Conservation (phyloP, 1,140 invertebrate genomes). For the Eufriesea mexicana region DNA sequence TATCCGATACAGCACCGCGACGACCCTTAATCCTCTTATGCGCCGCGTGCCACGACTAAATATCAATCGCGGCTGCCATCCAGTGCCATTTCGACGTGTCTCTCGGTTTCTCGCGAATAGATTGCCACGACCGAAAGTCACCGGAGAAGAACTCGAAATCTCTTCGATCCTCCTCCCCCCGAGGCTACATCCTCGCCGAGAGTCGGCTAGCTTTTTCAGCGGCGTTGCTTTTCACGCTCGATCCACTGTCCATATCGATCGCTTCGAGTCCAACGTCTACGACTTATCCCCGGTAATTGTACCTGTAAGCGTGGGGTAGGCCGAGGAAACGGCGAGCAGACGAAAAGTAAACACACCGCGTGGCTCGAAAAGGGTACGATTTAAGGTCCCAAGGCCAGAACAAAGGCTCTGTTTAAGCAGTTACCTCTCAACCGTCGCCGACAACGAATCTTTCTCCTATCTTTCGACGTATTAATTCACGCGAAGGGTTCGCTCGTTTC, state of each 20-base stretch:
- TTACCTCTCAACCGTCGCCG: conserved; percentile 2
- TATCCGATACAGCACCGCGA: conserved; percentile 71
- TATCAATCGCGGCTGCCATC: conserved; percentile 80
- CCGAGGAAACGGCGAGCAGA: conserved; percentile 26
- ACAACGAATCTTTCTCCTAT: neutral
- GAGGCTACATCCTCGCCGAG: no score
- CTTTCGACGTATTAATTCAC: neutral
- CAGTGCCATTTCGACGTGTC: conserved; percentile 22
- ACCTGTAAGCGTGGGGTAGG: neutral
- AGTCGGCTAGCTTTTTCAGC: no score
- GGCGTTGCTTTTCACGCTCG: neutral
- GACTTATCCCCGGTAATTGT: conserved; percentile 22
- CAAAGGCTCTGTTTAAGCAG: conserved; percentile 18
- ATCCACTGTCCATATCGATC: neutral
- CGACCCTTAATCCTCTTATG: conserved; percentile 80
- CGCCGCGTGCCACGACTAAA: conserved; percentile 78
- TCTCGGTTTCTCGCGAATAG: neutral
- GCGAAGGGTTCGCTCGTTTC: neutral
- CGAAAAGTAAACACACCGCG: conserved; percentile 24
- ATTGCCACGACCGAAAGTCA: neutral
- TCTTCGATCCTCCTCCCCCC: no score
- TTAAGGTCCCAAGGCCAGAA: conserved; percentile 1
- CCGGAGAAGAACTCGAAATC: no score
- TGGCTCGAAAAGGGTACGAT: conserved; percentile 16
- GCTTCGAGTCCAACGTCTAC: neutral